These are phyloP conservation scores for Ramazzottius varieornatus DNA, from an alignment of 2,888 invertebrate species.

Conservation along the genomic window DNA sequence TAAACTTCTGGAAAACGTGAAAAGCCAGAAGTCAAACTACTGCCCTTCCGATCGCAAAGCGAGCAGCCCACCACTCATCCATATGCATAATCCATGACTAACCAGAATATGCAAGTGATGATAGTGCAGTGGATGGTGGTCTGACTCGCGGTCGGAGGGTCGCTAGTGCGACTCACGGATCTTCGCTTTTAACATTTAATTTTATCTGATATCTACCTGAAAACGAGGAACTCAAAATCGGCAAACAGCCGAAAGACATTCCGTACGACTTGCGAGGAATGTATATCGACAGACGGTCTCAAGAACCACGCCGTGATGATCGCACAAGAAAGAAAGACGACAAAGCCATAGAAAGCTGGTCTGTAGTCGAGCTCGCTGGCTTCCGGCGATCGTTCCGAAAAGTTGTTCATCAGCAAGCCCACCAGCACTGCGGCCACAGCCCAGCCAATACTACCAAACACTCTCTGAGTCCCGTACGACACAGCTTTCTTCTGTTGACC, in stretches of 20 bases:
- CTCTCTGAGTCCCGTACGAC: constrained; percentile 2
- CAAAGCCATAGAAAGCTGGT: constrained; percentile 5
- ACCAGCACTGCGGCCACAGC: background rate
- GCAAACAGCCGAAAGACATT: background rate
- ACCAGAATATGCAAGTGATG: no score
- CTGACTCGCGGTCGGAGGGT: no score
- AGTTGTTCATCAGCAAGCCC: constrained; percentile 5
- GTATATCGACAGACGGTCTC: background rate
- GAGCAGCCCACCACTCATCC: no score
- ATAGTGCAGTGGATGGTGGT: no score
- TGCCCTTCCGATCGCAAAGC: no score
- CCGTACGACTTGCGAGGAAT: background rate
- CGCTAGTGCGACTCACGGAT: no score
- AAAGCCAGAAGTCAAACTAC: no score
- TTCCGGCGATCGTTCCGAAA: background rate
- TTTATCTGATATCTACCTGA: no score
- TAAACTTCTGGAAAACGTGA: no score
- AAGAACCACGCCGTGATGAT: background rate
- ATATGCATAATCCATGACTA: no score
- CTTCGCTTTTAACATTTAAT: no score
- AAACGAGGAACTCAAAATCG: background rate
- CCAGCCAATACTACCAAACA: constrained; percentile 5
- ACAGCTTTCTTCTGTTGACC: background rate
- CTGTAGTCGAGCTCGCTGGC: background rate
- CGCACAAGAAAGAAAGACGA: background rate